These are phyloP conservation scores for Cremastinae sp. DNA, from an alignment of 2,888 invertebrate species.

Conservation along the genomic window DNA sequence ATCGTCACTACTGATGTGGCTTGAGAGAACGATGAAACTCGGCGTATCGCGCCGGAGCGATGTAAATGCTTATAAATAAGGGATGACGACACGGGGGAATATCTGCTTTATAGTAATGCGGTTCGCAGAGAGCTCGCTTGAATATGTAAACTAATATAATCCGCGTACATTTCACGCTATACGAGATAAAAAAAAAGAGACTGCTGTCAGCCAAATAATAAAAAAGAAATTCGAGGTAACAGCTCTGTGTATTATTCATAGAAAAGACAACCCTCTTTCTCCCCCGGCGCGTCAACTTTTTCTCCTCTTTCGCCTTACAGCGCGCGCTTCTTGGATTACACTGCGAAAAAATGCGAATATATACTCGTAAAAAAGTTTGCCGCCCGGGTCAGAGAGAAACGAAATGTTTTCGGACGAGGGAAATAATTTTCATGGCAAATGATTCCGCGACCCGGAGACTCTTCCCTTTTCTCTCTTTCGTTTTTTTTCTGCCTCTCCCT, in stretches of 20 bases:
- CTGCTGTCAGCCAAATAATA: not conserved
- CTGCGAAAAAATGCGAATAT: too few species aligned
- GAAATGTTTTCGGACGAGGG: too few species aligned
- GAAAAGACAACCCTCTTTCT: conserved; percentile 21
- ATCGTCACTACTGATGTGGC: conserved; percentile 5
- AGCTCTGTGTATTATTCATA: conserved; percentile 18
- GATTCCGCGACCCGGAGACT: not conserved
- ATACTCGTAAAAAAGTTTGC: not conserved
- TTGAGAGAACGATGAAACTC: conserved; percentile 21
- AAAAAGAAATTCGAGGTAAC: not conserved
- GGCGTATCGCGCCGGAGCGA: conserved; percentile 8
- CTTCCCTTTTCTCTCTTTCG: not conserved
- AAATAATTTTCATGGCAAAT: not conserved
- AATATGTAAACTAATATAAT: conserved; percentile 14
- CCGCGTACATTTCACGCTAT: too few species aligned
- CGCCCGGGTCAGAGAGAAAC: too few species aligned
- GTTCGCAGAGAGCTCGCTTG: not conserved
- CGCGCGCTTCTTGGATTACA: not conserved
- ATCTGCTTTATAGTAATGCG: conserved; percentile 1
- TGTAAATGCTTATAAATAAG: conserved; percentile 35
- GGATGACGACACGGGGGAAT: conserved; percentile 28
- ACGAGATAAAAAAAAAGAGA: too few species aligned
- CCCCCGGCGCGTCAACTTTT: not conserved
- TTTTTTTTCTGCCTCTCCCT: conserved; percentile 5
- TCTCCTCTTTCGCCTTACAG: not conserved